These are phyloP conservation scores for Ambastaia sidthimunki DNA, from an alignment of 2,797 vertebrate genomes.

Conservation along the genomic window DNA sequence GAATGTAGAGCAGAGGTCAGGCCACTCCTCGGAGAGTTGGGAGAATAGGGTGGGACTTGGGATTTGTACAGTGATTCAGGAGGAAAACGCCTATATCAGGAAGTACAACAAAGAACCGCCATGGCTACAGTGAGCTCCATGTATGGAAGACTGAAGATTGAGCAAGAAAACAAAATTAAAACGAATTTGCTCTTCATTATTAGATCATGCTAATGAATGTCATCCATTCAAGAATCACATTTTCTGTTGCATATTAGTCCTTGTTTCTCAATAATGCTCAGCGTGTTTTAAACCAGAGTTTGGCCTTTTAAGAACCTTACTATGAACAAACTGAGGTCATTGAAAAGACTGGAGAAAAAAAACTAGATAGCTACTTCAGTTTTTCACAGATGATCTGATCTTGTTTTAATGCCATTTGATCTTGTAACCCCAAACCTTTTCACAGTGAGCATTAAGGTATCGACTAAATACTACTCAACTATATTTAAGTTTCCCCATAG, in stretches of 20 bases:
- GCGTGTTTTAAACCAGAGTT: background rate
- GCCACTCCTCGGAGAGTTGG: conserved; percentile 34
- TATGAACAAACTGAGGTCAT: background rate
- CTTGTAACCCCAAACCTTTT: conserved; percentile 14
- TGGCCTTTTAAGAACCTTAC: background rate
- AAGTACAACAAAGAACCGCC: conserved; percentile 2
- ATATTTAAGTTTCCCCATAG: background rate
- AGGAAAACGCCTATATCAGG: conserved; percentile 24
- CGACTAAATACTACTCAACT: conserved; percentile 7
- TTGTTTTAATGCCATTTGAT: conserved; percentile 9
- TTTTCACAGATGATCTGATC: conserved; percentile 6
- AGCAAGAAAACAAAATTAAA: background rate
- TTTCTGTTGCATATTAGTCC: conserved; percentile 18
- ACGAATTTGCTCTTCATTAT: conserved; percentile 10
- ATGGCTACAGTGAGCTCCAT: conserved; percentile 20
- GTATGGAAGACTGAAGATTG: conserved; percentile 37
- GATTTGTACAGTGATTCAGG: conserved; percentile 53
- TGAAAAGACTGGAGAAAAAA: background rate
- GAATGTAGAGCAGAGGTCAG: conserved; percentile 51
- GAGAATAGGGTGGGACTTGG: conserved; percentile 42
- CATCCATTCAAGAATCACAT: background rate
- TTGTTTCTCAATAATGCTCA: background rate
- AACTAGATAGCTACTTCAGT: conserved; percentile 17
- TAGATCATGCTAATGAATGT: conserved; percentile 41
- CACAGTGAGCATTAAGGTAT: conserved; percentile 40